Evolutionary conservation across 1,140 invertebrate species (phyloP).

Genomic region (Calliphora vicina): DNA sequence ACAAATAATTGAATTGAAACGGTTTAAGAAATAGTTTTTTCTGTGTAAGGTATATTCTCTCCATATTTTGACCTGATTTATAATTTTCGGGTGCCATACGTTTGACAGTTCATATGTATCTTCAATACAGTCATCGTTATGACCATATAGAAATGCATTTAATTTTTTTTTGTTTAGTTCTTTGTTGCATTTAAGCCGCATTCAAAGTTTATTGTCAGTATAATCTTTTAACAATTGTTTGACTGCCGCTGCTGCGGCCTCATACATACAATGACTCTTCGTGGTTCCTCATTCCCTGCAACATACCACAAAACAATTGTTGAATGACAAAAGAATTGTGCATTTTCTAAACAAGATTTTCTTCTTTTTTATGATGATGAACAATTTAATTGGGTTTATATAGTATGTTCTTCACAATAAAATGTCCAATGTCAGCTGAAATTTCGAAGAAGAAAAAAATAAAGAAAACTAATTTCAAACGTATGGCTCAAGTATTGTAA

Average conservation of each 20-base stretch:
- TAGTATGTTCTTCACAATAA: neutral
- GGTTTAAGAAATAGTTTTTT: too few relatives aligned
- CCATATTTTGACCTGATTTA: too few relatives aligned
- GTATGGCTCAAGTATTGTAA: too few relatives aligned
- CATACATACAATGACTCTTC: neutral
- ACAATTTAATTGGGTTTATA: conserved; percentile 23
- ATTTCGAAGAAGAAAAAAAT: neutral
- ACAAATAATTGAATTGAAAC: too few relatives aligned
- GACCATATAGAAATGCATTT: neutral
- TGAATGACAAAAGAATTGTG: neutral
- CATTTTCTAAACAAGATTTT: neutral
- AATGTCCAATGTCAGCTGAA: conserved; percentile 4
- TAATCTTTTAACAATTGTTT: conserved; percentile 24
- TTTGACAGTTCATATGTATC: neutral
- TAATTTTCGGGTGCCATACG: neutral
- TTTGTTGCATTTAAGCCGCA: conserved; percentile 11
- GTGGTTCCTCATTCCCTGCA: neutral
- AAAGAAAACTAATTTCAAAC: too few relatives aligned
- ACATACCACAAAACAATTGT: neutral
- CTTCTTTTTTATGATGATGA: neutral
- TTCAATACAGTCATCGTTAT: too few relatives aligned
- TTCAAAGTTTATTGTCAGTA: conserved; percentile 23
- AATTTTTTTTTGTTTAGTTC: neutral
- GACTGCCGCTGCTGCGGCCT: neutral
- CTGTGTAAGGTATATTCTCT: too few relatives aligned